These are phyloP conservation scores for Gallinago jamesoni DNA, from an alignment of 2,113 vertebrate species.

Conservation along the genomic window DNA sequence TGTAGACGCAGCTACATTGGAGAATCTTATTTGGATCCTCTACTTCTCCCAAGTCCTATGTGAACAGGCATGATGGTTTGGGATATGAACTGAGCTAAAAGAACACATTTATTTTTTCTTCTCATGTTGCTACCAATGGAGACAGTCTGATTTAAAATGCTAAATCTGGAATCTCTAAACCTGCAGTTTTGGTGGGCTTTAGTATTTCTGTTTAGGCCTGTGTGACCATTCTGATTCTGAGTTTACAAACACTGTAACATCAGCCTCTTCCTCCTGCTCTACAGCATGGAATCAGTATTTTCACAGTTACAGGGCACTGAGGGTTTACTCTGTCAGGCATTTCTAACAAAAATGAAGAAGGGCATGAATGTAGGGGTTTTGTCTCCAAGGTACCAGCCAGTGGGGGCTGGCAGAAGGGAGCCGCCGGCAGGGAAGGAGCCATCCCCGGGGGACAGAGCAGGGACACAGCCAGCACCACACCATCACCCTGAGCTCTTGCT, in stretches of 20 bases:
- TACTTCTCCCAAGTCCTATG: background rate
- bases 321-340: background rate
- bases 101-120: background rate
- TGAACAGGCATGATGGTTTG: background rate
- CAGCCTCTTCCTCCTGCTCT: background rate
- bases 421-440: background rate
- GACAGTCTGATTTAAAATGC: background rate
- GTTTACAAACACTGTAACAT: background rate
- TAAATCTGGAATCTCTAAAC: background rate
- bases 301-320: background rate
- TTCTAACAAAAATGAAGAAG: background rate
- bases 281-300: background rate
- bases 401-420: fast-evolving
- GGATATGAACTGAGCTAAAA: background rate
- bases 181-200: background rate
- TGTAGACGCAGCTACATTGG: background rate
- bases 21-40: background rate
- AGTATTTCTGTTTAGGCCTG: background rate
- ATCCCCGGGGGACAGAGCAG: fast-evolving
- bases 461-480: background rate
- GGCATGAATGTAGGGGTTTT: background rate
- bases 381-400: background rate
- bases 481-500: background rate
- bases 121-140: background rate
- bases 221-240: background rate